These are phyloP conservation scores for Drosophila ogumai DNA, from an alignment of 1,140 invertebrate genomes.

Conservation along the genomic window DNA sequence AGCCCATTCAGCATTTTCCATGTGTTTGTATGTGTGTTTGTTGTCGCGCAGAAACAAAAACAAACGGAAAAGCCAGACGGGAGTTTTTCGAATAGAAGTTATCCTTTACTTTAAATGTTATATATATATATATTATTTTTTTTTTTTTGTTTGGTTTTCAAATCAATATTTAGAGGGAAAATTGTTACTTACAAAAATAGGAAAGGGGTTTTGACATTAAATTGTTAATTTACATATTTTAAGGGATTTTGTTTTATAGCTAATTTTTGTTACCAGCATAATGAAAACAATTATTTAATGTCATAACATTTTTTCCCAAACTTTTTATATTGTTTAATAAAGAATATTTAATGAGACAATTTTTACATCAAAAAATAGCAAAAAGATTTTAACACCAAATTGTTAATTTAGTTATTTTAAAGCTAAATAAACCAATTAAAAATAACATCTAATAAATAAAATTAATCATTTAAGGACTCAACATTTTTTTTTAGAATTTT, in stretches of 20 bases:
- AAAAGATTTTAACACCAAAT: too few relatives aligned
- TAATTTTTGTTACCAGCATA: too few relatives aligned
- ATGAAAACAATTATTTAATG: too few relatives aligned
- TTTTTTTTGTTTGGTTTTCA: not conserved
- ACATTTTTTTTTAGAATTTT: not conserved
- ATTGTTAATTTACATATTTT: not conserved
- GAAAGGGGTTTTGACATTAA: not conserved
- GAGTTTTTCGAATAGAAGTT: not conserved
- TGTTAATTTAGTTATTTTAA: too few relatives aligned
- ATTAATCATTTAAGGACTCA: not conserved
- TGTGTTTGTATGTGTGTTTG: conserved; percentile 9
- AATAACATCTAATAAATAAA: too few relatives aligned
- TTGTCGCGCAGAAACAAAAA: conserved; percentile 41
- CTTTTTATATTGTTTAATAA: not conserved
- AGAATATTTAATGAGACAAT: not conserved
- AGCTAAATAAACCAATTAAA: too few relatives aligned
- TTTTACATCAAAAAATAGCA: too few relatives aligned
- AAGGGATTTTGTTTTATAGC: too few relatives aligned
- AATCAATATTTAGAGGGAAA: not conserved
- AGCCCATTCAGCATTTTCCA: conserved; percentile 5
- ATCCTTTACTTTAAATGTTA: not conserved
- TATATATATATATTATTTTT: too few relatives aligned
- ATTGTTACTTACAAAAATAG: not conserved
- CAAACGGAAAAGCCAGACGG: not conserved
- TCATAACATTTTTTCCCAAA: not conserved